Base-by-base conservation (phyloP, 2,113 vertebrate genomes). In the Delphinus delphis region DNA sequence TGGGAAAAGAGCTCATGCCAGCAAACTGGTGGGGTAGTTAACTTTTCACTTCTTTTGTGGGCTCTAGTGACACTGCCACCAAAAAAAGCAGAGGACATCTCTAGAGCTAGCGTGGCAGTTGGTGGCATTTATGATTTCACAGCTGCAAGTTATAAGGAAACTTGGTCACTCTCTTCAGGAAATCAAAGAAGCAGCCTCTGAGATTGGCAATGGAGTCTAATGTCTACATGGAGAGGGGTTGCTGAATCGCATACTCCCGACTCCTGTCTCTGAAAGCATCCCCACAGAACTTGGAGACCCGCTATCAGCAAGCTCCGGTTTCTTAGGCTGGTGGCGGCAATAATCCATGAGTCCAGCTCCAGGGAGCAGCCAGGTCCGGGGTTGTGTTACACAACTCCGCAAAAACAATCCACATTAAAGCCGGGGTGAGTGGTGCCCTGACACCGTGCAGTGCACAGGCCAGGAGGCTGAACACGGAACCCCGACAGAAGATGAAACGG, bases 381-480 rank as follows among this genome's bases (percentile, higher is more conserved):
- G 21, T 28, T 65, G 17, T 15, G 21, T 73, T 4, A 3, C 2
- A 28, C 12, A 58, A 58, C 12, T 47, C 41, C 12, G 14, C 0
- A 2, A 74, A 63, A 88, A 65, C 20, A 5, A 33, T 6, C 31
- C 85, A 84, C 36, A 18, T 13, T 2, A 44, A 68, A 83, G 60
- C 12, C 20, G 0, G 11, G 4, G 50, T 3, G 13, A 53, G 82
- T 1, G 15, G n/a, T 50, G 13, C 8, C 86, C 14, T 0, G 8
- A 12, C 0, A 0, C 11, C 2, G 63, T 1, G 0, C 1, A 3
- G 47, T 0, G 0, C 41, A 20, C 1, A 5, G 38, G 20, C 4
- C n/a, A 41, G 15, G 80, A 74, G n/a, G 20, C 38, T 10, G 36
- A 33, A 31, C 28, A 0, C 0, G 1, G 60, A 68, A 53, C 8